Conservation (phyloP, 2,113 vertebrate genomes). For the Hemichromis elongatus region DNA sequence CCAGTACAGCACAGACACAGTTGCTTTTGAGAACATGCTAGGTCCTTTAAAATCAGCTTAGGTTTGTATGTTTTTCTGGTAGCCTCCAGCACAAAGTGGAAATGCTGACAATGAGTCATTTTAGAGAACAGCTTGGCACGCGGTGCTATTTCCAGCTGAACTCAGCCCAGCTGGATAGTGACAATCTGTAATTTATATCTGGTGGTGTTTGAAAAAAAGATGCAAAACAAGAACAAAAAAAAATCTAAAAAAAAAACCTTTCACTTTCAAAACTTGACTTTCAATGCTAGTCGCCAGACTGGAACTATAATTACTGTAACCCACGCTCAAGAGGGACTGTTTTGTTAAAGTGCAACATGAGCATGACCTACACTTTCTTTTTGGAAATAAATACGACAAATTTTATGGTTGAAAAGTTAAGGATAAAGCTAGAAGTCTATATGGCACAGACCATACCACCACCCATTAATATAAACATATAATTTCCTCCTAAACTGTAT, state of each 20-base stretch:
- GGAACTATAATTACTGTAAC: neutral
- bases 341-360: neutral
- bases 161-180: constrained; percentile 33
- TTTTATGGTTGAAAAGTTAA: neutral
- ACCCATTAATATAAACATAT: neutral
- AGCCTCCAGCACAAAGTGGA: constrained; percentile 16
- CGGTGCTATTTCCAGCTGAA: constrained; percentile 33
- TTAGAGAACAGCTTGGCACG: constrained; percentile 7
- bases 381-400: neutral
- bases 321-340: neutral
- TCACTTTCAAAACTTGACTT: neutral
- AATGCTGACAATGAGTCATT: constrained; percentile 37
- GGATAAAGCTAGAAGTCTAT: neutral
- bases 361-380: neutral
- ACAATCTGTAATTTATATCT: constrained; percentile 27
- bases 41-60: neutral
- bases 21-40: constrained; percentile 7
- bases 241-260: neutral
- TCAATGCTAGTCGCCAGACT: neutral
- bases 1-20: neutral
- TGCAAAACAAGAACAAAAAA: neutral
- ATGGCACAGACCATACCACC: neutral
- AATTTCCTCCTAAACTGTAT: neutral
- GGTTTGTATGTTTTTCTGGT: neutral
- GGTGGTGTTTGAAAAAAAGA: neutral